A percentile compares a stretch with the other conserved stretches of the same genome.
Conservation (phyloP, 2,888 invertebrate genomes). For the Pseudolycoriella hygida region DNA sequence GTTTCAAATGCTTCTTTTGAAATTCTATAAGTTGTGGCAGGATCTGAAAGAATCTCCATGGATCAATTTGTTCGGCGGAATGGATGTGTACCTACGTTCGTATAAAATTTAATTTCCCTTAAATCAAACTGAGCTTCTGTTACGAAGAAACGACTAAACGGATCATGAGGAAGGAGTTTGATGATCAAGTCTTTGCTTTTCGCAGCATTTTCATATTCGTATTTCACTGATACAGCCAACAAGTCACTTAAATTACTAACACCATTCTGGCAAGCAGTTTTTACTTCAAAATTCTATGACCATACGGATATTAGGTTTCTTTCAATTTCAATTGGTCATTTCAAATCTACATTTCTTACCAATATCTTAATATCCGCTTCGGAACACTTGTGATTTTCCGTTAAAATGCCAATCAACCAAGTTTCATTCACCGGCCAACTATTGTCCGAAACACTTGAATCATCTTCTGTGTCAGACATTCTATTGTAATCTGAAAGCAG, state of each 20-base stretch:
- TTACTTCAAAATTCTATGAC: slow-evolving; percentile 30
- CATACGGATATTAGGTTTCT: background rate
- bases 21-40: slow-evolving; percentile 51
- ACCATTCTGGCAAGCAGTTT: slow-evolving; percentile 42
- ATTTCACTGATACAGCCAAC: slow-evolving; percentile 53
- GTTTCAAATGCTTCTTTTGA: slow-evolving; percentile 28
- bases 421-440: slow-evolving; percentile 17
- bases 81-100: slow-evolving; percentile 34
- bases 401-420: slow-evolving; percentile 16
- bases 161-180: slow-evolving; percentile 60
- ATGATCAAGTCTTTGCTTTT: slow-evolving; percentile 38
- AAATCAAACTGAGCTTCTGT: slow-evolving; percentile 70
- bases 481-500: background rate
- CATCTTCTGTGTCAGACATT: slow-evolving; percentile 18
- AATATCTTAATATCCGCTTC: slow-evolving; percentile 15
- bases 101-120: slow-evolving; percentile 66
- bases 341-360: slow-evolving; percentile 9
- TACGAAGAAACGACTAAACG: slow-evolving; percentile 61
- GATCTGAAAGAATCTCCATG: slow-evolving; percentile 31
- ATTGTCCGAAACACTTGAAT: slow-evolving; percentile 14
- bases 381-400: slow-evolving; percentile 14
- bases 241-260: slow-evolving; percentile 63
- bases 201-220: slow-evolving; percentile 29
- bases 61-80: background rate
- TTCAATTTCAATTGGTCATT: background rate